Percentiles rank a stretch among this genome's conserved stretches.
These are phyloP conservation scores for Semotilus atromaculatus DNA, from an alignment of 2,797 vertebrate species.

Conservation along the genomic window DNA sequence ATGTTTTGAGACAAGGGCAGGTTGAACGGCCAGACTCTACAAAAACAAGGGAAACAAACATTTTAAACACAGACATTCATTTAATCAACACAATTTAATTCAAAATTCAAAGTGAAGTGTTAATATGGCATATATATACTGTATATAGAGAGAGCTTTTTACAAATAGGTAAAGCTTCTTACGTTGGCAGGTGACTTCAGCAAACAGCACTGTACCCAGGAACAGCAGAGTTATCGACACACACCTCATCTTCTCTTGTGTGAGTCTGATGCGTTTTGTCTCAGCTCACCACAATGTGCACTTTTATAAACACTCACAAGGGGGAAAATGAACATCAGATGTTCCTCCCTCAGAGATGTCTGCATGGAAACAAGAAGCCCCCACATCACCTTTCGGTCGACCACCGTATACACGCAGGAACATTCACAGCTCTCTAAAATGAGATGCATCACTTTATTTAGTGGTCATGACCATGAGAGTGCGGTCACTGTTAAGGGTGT, in stretches of 20 bases:
- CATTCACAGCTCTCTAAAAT: slow-evolving; percentile 11
- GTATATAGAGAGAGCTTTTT: not conserved
- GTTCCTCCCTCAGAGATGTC: slow-evolving; percentile 47
- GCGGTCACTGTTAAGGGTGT: not conserved
- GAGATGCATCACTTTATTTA: not conserved
- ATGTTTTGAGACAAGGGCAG: slow-evolving; percentile 28
- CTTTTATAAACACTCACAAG: slow-evolving; percentile 44
- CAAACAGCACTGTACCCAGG: slow-evolving; percentile 24
- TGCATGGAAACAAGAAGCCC: slow-evolving; percentile 28
- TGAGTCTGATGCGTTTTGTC: slow-evolving; percentile 7
- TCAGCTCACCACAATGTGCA: not conserved
- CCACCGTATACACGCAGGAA: slow-evolving; percentile 8
- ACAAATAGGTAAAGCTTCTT: not conserved
- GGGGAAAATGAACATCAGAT: slow-evolving; percentile 49
- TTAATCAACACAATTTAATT: not conserved
- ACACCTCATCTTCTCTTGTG: slow-evolving; percentile 36
- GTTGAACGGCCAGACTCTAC: not conserved
- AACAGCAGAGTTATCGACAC: slow-evolving; percentile 19
- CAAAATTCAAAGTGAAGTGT: not conserved
- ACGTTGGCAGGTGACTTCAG: slow-evolving; percentile 37
- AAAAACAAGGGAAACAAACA: not conserved
- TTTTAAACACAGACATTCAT: not conserved
- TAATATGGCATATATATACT: not conserved
- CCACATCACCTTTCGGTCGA: not conserved
- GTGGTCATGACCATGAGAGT: not conserved